A percentile compares a stretch with the other conserved stretches of the same genome.
These are phyloP conservation scores for Aplysina aerophoba DNA, from an alignment of 37 sponge, comb jelly and placozoan species.

Conservation along the genomic window DNA sequence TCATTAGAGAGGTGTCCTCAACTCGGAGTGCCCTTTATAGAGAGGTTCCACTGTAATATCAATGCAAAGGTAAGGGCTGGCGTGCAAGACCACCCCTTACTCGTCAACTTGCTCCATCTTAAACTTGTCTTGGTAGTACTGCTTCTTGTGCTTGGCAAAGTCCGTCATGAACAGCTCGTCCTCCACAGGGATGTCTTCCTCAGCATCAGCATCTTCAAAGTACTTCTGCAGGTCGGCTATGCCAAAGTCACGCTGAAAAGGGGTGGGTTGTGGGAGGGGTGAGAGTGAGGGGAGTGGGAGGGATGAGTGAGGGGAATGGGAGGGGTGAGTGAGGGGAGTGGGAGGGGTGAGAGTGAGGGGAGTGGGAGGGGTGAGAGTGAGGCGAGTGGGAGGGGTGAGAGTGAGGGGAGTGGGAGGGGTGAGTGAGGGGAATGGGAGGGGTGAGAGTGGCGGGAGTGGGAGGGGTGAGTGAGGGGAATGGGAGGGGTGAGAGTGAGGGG, in stretches of 20 bases:
- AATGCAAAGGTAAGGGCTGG: no score
- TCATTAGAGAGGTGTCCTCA: no score
- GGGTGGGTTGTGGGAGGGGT: not conserved
- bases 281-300: no score
- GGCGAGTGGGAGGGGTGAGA: no score
- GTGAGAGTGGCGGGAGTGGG: not conserved
- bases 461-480: no score
- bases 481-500: no score
- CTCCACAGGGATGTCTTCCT: constrained; percentile 42
- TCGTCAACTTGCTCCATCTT: constrained; percentile 43
- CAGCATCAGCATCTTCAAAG: constrained; percentile 74
- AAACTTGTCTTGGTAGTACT: constrained; percentile 81
- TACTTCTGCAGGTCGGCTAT: constrained; percentile 51
- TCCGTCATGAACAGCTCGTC: constrained; percentile 52
- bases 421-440: not conserved
- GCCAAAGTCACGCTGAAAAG: constrained; percentile 63
- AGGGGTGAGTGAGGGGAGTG: not conserved
- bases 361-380: no score
- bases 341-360: not conserved
- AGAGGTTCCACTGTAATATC: no score
- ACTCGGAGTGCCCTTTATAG: no score
- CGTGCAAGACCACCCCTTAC: no score
- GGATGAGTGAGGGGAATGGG: no score
- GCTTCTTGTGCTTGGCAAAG: constrained; percentile 53
- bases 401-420: no score